A percentile compares a stretch with the other conserved stretches of the same genome.
Conservation (phyloP, 2,113 vertebrate species). For the Vulpes lagopus region DNA sequence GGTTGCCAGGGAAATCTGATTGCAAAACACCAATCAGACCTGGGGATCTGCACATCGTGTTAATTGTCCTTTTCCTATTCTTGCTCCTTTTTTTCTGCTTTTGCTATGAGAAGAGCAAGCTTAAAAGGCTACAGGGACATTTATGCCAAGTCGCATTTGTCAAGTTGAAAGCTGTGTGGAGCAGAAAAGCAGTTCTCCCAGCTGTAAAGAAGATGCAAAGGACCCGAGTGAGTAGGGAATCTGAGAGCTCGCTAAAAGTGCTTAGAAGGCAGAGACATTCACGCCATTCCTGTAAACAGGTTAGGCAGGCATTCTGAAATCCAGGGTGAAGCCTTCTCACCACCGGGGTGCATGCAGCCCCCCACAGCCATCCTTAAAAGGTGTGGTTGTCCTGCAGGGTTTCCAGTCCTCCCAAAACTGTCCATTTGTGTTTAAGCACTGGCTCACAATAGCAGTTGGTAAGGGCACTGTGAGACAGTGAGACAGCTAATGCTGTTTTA, state of each 20-base stretch:
- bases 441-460: not conserved
- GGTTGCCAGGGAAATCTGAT: constrained; percentile 65
- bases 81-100: constrained; percentile 71
- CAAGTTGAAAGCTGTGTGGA: constrained; percentile 81
- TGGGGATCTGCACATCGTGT: not conserved
- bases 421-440: not conserved
- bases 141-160: constrained; percentile 81
- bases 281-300: not conserved
- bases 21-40: constrained; percentile 26
- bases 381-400: not conserved
- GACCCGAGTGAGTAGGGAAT: constrained; percentile 80
- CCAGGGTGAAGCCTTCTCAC: not conserved
- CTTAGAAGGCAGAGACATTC: constrained; percentile 71
- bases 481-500: not conserved
- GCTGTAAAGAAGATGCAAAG: constrained; percentile 79
- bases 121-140: constrained; percentile 81
- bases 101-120: constrained; percentile 82
- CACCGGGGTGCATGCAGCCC: not conserved
- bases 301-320: not conserved
- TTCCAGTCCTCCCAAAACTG: not conserved
- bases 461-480: not conserved
- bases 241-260: constrained; percentile 80
- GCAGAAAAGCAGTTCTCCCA: constrained; percentile 79
- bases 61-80: constrained; percentile 80
- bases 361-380: not conserved